Base-by-base conservation (phyloP, 1,140 invertebrate genomes). In the Zaprionus ghesquierei region DNA sequence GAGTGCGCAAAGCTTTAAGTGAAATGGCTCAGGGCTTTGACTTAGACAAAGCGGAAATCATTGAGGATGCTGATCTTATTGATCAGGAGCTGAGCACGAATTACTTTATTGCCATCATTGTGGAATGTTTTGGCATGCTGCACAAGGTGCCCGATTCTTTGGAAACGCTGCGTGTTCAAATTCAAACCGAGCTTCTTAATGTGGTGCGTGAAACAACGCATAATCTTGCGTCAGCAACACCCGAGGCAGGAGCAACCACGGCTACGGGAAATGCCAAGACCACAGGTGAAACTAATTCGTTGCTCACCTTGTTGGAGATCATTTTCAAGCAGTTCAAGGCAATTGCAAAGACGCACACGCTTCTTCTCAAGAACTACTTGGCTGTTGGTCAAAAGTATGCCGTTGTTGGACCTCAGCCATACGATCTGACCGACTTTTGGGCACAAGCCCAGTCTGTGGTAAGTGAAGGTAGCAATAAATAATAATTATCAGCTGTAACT, bases 371-470 rank as follows among this genome's bases (percentile, higher is more conserved):
- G 18, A 93, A 94, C 79, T 94, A 96, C 65, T 93, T 94, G 38
- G 90, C 94, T 68, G 93, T 94, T 35, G 92, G 92, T 29, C 93
- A 93, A 84, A 93, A 93, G 56, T 93, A 95, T 80, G 92, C 93
- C 33, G 90, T 93, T 10, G 75, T 93, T 20, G 93, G 94, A 69
- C 90, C 94, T 3, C 93, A 93, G 41, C 89, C 95, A 3, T 98
- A 98, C 92, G 95, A 95, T 75, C 95, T 97, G 80, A 94, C 95
- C 13, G 96, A 98, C 92, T 96, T 98, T 76, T 98, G 97, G 97
- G 95, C 94, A 31, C 96, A 96, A 85, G 95, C 98, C 22, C 97
- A 98, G 92, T 94, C 95, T 82, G 96, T 98, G 75, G 96, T 98
- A 94, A 93, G 94, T 93, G 10, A 63, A 50, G 54, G 8, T 2